phyloP scores from a whole-genome alignment of 1,140 invertebrate genomes.

The Eufriesea mexicana region DNA sequence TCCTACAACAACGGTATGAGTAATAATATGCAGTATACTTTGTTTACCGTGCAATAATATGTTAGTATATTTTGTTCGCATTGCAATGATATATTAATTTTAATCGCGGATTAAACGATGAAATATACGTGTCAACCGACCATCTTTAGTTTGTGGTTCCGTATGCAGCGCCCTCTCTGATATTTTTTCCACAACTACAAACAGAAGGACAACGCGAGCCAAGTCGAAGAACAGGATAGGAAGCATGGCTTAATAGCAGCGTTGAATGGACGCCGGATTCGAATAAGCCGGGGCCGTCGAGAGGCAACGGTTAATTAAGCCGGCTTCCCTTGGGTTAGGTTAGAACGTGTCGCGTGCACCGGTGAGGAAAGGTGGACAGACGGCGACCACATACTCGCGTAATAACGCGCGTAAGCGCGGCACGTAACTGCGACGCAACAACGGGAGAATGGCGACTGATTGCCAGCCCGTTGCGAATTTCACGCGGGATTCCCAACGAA shows the following conservation, averaged over 20 bases:
- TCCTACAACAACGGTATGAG: too few species aligned
- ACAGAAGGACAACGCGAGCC: background rate
- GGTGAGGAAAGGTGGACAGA: conserved; percentile 47
- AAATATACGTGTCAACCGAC: too few species aligned
- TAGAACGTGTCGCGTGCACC: conserved; percentile 46
- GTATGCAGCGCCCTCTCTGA: too few species aligned
- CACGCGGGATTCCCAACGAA: conserved; percentile 64
- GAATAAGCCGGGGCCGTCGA: conserved; percentile 34
- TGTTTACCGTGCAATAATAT: too few species aligned
- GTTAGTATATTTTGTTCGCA: too few species aligned
- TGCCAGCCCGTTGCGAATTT: conserved; percentile 68
- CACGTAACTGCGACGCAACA: conserved; percentile 70
- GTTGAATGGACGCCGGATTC: conserved; percentile 25
- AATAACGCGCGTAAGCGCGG: conserved; percentile 71
- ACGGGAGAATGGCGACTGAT: conserved; percentile 71
- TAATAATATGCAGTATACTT: too few species aligned
- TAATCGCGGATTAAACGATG: too few species aligned
- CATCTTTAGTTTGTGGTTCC: too few species aligned
- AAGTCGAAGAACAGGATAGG: background rate
- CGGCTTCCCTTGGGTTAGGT: conserved; percentile 23
- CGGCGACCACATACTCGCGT: conserved; percentile 55
- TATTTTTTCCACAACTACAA: background rate
- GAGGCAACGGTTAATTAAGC: conserved; percentile 63
- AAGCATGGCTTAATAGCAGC: conserved; percentile 17
- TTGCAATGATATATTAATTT: too few species aligned